Conservation (phyloP, 2,888 invertebrate species). For the Barypeithes pellucidus region DNA sequence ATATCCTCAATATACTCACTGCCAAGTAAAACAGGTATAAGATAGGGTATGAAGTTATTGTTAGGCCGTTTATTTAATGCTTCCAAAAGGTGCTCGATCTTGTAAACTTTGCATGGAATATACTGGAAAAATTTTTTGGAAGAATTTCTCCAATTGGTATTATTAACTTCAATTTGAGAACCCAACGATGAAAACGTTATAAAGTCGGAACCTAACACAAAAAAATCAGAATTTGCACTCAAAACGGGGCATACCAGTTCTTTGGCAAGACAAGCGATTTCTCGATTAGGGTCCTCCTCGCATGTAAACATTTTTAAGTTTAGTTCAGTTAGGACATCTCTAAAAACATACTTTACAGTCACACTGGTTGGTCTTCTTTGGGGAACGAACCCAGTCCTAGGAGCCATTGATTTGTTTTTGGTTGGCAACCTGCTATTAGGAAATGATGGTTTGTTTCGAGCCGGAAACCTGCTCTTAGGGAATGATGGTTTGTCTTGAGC, state of each 20-base stretch:
- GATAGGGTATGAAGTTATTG: slow-evolving; percentile 69
- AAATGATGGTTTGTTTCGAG: too few species aligned
- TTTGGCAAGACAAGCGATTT: slow-evolving; percentile 87
- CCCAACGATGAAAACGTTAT: slow-evolving; percentile 84
- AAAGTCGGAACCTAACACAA: slow-evolving; percentile 87
- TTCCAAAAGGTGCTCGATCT: slow-evolving; percentile 78
- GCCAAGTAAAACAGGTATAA: slow-evolving; percentile 88
- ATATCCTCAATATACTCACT: slow-evolving; percentile 87
- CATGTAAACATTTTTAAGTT: slow-evolving; percentile 77
- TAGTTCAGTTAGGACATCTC: slow-evolving; percentile 79
- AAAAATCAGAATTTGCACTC: slow-evolving; percentile 96
- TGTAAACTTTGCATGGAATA: slow-evolving; percentile 79
- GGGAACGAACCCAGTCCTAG: too few species aligned
- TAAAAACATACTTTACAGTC: slow-evolving; percentile 82
- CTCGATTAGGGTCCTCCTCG: slow-evolving; percentile 91
- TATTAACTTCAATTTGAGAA: background rate
- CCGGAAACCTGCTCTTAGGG: too few species aligned
- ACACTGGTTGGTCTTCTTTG: slow-evolving; percentile 70
- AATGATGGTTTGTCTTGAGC: too few species aligned
- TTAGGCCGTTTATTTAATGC: slow-evolving; percentile 70
- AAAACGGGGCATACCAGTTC: slow-evolving; percentile 88
- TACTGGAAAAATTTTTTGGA: slow-evolving; percentile 66
- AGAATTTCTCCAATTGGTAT: background rate
- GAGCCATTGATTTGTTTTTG: too few species aligned
- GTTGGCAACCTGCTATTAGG: too few species aligned